A percentile compares a stretch with the other conserved stretches of the same genome.
These are phyloP conservation scores for Argyresthia albistria DNA, from an alignment of 2,888 invertebrate species.

Conservation along the genomic window DNA sequence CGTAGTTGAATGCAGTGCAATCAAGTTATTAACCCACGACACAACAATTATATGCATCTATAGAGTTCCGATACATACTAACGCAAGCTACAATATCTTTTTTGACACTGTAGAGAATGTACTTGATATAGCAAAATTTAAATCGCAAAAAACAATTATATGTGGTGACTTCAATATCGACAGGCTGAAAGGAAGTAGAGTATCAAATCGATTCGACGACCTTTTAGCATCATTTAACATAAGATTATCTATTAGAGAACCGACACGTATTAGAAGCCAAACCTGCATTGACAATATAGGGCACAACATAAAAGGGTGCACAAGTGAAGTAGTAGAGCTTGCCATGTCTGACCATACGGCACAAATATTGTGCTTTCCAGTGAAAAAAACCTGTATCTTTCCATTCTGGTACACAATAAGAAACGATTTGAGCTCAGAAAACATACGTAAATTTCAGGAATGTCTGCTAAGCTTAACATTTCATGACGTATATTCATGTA, in stretches of 20 bases:
- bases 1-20: neutral
- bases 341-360: slow-evolving; percentile 11
- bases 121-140: neutral
- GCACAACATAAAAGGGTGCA: slow-evolving; percentile 5
- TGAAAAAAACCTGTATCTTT: slow-evolving; percentile 7
- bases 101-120: neutral
- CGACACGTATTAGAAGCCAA: slow-evolving; percentile 5
- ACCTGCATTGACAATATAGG: slow-evolving; percentile 9
- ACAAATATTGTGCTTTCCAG: slow-evolving; percentile 8
- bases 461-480: slow-evolving; percentile 9
- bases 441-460: slow-evolving; percentile 11
- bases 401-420: slow-evolving; percentile 4
- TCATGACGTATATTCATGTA: slow-evolving; percentile 9
- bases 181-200: slow-evolving; percentile 1
- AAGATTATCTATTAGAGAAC: neutral
- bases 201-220: neutral
- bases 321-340: slow-evolving; percentile 5
- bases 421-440: slow-evolving; percentile 10
- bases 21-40: neutral
- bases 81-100: too few species aligned
- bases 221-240: neutral
- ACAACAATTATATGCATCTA: neutral
- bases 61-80: neutral
- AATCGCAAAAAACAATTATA: slow-evolving; percentile 4
- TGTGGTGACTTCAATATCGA: slow-evolving; percentile 8